phyloP scores from a whole-genome alignment of 2,797 vertebrate species.

The Pipistrellus nathusii region DNA sequence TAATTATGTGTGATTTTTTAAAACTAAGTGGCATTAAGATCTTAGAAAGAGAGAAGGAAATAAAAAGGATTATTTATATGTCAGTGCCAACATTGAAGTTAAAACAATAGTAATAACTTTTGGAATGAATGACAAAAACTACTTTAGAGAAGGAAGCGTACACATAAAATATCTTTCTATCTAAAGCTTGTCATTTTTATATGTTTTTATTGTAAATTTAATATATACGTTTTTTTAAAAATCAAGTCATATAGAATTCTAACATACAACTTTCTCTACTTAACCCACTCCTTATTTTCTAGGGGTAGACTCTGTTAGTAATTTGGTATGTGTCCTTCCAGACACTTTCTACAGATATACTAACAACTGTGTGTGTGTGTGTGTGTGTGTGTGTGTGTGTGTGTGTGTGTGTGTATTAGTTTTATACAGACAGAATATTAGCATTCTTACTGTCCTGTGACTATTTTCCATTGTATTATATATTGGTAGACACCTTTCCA shows the following conservation, averaged over 20 bases:
- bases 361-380: not conserved
- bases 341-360: conserved; percentile 57
- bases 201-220: conserved; percentile 71
- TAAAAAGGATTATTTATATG: conserved; percentile 64
- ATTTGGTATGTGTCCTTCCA: conserved; percentile 47
- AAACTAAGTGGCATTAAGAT: conserved; percentile 66
- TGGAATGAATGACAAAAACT: conserved; percentile 58
- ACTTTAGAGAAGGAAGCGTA: conserved; percentile 67
- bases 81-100: conserved; percentile 74
- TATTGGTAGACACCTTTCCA: conserved; percentile 48
- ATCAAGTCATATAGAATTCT: conserved; percentile 45
- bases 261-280: conserved; percentile 22
- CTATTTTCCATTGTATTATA: conserved; percentile 54
- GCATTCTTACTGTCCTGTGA: conserved; percentile 60
- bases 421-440: conserved; percentile 63
- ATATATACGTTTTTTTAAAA: conserved; percentile 69
- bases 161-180: conserved; percentile 59
- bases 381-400: not conserved
- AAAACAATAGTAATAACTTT: conserved; percentile 73
- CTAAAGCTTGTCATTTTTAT: conserved; percentile 57
- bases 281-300: conserved; percentile 49
- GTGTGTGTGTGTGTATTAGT: conserved; percentile 40
- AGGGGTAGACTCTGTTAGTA: conserved; percentile 48
- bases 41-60: conserved; percentile 73
- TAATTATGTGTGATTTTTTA: conserved; percentile 74